Base-by-base conservation (phyloP, 1,140 invertebrate genomes). In the Luehdorfia chinensis region DNA sequence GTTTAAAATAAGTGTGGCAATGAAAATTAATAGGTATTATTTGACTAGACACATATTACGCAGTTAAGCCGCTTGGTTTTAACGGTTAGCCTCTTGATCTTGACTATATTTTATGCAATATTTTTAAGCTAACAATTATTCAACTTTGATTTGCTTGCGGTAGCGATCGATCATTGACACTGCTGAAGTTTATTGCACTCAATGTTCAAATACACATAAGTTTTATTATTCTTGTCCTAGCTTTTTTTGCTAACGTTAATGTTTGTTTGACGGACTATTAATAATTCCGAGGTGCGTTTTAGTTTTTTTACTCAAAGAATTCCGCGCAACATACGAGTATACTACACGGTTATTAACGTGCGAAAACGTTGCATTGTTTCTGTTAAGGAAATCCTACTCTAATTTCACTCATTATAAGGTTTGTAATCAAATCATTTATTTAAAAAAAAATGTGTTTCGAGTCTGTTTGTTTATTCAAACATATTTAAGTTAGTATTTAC, bases 51-150 rank as follows among this genome's bases (percentile, higher is more conserved):
- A n/a, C n/a, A n/a, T 21, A 21, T 21, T 36, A 9, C 18, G 18
- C 4, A n/a, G n/a, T n/a, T n/a, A n/a, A n/a, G n/a, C n/a, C n/a
- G n/a, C n/a, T n/a, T n/a, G n/a, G n/a, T n/a, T n/a, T 21, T 1
- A 65, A 77, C 69, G 71, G 69, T 68, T 71, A 72, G 50, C 39
- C 58, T 48, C 25, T 56, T 14, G 41, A 58, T 52, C n/a, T 33
- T 48, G 48, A 48, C 47, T 52, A 64, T 62, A 65, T 59, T 59
- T 68, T 66, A 70, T 75, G 61, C 69, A 71, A 74, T 68, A 66
- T 69, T 60, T 69, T 70, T 74, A 55, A 59, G 53, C 59, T 69
- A 75, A 75, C 59, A 70, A 64, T 80, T 74, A 80, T 27, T 77
- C 72, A 77, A 49, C 51, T 33, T 59, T 50, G 56, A 66, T 61